Conservation (phyloP, 30 jellyfish, hydroid and myxozoan genomes). For the Phacellophora camtschatica region DNA sequence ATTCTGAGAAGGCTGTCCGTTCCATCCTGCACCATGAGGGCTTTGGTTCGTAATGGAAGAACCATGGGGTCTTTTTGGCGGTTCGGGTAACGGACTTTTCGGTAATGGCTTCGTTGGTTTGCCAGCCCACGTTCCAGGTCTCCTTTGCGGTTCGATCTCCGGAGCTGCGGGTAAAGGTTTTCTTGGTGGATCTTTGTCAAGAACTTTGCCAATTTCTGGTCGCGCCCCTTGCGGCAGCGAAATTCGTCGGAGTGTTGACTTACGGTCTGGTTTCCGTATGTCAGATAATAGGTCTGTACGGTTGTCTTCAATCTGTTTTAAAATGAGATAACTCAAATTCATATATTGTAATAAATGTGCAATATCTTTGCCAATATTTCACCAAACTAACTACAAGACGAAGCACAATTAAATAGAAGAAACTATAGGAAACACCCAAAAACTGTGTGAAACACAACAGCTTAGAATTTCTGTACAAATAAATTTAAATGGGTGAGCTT, state of each 20-base stretch:
- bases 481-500: no score
- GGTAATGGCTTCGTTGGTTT: conserved; percentile 59
- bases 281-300: conserved; percentile 33
- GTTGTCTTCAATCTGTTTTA: conserved; percentile 14
- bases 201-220: background rate
- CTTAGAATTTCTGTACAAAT: no score
- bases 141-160: background rate
- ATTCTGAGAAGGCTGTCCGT: conserved; percentile 39
- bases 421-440: no score
- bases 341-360: no score
- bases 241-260: conserved; percentile 17
- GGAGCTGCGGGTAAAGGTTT: conserved; percentile 52
- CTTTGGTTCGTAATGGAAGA: conserved; percentile 12
- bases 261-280: conserved; percentile 30
- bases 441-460: no score
- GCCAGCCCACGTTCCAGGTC: conserved; percentile 58
- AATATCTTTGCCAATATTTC: no score
- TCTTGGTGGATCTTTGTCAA: conserved; percentile 24
- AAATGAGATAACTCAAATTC: no score
- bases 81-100: conserved; percentile 6
- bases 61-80: conserved; percentile 41
- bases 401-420: no score
- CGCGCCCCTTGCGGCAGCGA: background rate
- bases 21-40: background rate
- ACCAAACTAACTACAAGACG: no score